phyloP scores from a whole-genome alignment of 1,140 invertebrate species.

The Stegodyphus mimosarum region DNA sequence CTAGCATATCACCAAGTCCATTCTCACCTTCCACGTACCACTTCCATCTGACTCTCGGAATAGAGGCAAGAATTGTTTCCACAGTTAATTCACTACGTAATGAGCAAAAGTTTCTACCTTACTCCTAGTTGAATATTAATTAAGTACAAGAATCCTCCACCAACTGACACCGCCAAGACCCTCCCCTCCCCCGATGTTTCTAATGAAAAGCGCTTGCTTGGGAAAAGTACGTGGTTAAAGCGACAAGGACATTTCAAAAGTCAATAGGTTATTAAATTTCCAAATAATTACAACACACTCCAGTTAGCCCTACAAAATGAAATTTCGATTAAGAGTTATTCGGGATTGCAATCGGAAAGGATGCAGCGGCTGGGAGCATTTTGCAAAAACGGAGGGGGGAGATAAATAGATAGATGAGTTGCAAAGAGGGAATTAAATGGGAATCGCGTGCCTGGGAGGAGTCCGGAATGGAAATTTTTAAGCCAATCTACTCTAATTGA shows the following conservation, averaged over 20 bases:
- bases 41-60: no score
- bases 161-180: neutral
- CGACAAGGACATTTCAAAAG: slow-evolving; percentile 47
- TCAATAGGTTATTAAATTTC: slow-evolving; percentile 60
- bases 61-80: slow-evolving; percentile 29
- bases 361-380: no score
- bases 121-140: slow-evolving; percentile 46
- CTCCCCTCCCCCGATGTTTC: neutral
- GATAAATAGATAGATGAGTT: neutral
- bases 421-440: neutral
- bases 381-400: neutral
- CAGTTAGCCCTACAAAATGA: slow-evolving; percentile 25
- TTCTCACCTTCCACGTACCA: no score
- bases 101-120: slow-evolving; percentile 14
- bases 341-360: neutral
- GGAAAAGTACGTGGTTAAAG: slow-evolving; percentile 5
- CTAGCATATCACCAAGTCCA: no score
- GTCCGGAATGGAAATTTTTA: neutral
- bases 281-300: slow-evolving; percentile 39
- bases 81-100: slow-evolving; percentile 55
- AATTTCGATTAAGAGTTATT: slow-evolving; percentile 34
- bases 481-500: neutral
- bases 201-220: slow-evolving; percentile 26
- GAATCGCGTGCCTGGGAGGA: neutral
- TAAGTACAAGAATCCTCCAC: slow-evolving; percentile 16